Evolutionary conservation across 2,113 vertebrate genomes (phyloP), one percentile per base, ranked within the genome.

Genomic region (Apeltes quadracus): DNA sequence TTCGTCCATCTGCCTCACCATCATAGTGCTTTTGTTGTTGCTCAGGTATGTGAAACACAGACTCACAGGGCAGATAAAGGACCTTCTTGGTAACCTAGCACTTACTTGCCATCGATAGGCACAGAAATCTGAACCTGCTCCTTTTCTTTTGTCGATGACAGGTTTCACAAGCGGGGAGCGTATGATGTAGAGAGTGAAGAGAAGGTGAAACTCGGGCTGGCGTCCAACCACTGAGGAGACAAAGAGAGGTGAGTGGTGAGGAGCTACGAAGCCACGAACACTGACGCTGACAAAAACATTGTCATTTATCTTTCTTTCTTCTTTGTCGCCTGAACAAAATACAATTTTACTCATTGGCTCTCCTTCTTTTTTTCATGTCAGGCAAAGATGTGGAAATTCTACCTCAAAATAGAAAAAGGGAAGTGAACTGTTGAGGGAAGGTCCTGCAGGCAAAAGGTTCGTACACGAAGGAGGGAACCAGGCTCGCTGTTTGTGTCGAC

Each of bases 101-200:
- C 6, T n/a, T 55, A 39, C 10, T 13, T 53, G 23, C 53, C 22
- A 55, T 3, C 14, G 18, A 6, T 53, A 56, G 61, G 20, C 12
- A 18, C n/a, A 43, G 10, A 46, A 57, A 43, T 57, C 63, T 84
- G 16, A 78, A 61, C 36, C 8, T 34, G 53, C 56, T 69, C 9
- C 41, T 66, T 78, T 78, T 56, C 69, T 76, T 82, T 69, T 62
- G 5, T 68, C 39, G 34, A 41, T 78, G 61, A 0, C 88, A 99
- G 98, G 92, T 99, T 96, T 94, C 96, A 99, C 81, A 98, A 95
- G 83, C 94, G 95, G 82, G 97, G 96, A 83, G 96, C 94, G 39
- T 98, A 99, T 73, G 93, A 98, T 51, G 95, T 99, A 78, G 96
- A 98, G 92, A 98, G 91, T 46, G 98, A 98, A 91, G 97, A 98